These are phyloP conservation scores for Drosophila sp. DNA, from an alignment of 1,140 invertebrate genomes.

Conservation along the genomic window DNA sequence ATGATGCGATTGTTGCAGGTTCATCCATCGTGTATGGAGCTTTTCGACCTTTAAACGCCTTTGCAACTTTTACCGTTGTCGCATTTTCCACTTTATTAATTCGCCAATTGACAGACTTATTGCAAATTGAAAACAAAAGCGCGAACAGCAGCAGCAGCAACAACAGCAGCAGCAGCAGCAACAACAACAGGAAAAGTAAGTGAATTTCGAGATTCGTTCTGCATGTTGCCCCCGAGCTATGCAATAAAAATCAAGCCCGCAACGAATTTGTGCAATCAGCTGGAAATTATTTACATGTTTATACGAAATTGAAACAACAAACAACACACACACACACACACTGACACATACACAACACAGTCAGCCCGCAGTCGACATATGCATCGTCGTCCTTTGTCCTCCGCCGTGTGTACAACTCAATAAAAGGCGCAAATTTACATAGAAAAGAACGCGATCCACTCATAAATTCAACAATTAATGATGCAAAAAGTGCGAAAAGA, in stretches of 20 bases:
- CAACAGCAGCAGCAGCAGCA: conserved; percentile 63
- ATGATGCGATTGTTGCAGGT: conserved; percentile 26
- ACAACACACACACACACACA: conserved; percentile 39
- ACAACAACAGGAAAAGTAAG: conserved; percentile 28
- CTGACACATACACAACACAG: conserved; percentile 31
- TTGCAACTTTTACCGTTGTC: conserved; percentile 60
- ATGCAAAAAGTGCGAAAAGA: conserved; percentile 82
- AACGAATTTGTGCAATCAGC: conserved; percentile 81
- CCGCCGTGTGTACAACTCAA: conserved; percentile 62
- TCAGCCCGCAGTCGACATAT: conserved; percentile 44
- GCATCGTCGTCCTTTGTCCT: conserved; percentile 40
- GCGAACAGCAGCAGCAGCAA: conserved; percentile 61
- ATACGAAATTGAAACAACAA: conserved; percentile 83
- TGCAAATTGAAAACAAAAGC: conserved; percentile 84
- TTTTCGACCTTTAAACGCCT: conserved; percentile 52
- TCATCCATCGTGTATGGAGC: background rate
- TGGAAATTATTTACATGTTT: conserved; percentile 83
- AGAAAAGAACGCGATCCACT: conserved; percentile 63
- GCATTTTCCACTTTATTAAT: conserved; percentile 84
- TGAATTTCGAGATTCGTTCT: conserved; percentile 73
- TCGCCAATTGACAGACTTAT: conserved; percentile 84
- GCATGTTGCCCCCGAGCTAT: conserved; percentile 65
- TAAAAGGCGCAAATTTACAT: conserved; percentile 78
- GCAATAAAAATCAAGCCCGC: conserved; percentile 81
- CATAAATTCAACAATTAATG: conserved; percentile 84